These are phyloP conservation scores for Ptilorrhoa leucosticta DNA, from an alignment of 2,113 vertebrate genomes.

Conservation along the genomic window DNA sequence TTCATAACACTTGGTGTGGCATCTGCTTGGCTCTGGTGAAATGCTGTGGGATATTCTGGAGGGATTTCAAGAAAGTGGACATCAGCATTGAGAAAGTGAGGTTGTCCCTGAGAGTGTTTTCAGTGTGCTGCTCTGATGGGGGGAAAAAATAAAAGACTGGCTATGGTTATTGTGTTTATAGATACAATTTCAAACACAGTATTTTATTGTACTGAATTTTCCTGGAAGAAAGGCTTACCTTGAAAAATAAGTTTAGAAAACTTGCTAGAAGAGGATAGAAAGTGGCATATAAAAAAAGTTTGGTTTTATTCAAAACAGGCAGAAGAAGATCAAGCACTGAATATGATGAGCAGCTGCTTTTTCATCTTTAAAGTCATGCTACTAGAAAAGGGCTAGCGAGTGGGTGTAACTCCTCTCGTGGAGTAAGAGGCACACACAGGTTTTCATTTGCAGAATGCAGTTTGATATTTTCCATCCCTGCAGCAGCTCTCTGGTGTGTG, in stretches of 20 bases:
- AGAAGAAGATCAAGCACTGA: constrained; percentile 23
- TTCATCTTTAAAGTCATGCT: neutral
- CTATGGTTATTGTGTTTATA: neutral
- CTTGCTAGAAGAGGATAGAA: neutral
- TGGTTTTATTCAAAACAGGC: neutral
- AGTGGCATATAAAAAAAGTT: neutral
- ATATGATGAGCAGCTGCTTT: neutral
- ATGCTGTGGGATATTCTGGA: neutral
- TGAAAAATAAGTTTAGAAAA: neutral
- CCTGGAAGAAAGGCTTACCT: neutral
- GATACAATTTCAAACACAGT: neutral
- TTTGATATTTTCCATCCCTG: neutral
- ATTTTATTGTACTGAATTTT: neutral
- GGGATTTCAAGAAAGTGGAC: neutral
- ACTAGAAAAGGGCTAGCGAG: neutral
- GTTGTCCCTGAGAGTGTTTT: neutral
- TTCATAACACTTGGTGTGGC: neutral
- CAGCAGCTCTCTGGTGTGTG: neutral
- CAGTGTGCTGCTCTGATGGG: neutral
- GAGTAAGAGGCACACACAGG: neutral
- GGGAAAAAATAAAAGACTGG: neutral
- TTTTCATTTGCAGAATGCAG: neutral
- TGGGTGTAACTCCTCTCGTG: neutral
- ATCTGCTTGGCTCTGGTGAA: neutral
- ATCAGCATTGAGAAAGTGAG: neutral